Conservation (phyloP, 2,113 vertebrate species). For the Istiophorus platypterus region DNA sequence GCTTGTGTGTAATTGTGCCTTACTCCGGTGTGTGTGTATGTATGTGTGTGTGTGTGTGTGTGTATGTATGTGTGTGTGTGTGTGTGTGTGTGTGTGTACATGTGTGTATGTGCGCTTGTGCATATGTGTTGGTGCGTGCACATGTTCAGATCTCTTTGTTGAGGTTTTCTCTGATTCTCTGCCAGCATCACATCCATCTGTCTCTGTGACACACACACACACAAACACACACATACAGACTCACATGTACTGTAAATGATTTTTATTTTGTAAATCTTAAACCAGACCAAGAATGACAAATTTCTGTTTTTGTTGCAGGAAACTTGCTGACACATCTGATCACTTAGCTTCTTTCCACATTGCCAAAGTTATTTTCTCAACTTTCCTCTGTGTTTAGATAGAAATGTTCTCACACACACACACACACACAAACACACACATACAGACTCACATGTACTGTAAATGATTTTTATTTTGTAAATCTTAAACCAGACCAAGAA, state of each 20-base stretch:
- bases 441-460: too few relatives aligned
- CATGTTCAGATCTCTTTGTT: conserved; percentile 79
- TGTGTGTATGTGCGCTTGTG: not conserved
- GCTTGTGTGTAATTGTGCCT: conserved; percentile 36
- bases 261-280: conserved; percentile 24
- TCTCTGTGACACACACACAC: conserved; percentile 57
- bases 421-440: not conserved
- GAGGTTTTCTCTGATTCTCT: conserved; percentile 76
- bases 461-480: too few relatives aligned
- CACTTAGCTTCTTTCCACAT: not conserved
- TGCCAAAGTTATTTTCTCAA: conserved; percentile 20
- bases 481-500: too few relatives aligned
- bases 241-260: conserved; percentile 12
- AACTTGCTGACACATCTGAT: not conserved
- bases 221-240: conserved; percentile 17
- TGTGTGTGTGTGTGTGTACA: too few relatives aligned
- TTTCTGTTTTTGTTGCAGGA: not conserved
- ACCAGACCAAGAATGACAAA: not conserved
- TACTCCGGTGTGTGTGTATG: not conserved
- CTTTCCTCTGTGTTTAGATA: not conserved
- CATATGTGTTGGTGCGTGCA: conserved; percentile 47
- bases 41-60: too few relatives aligned
- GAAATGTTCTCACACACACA: not conserved
- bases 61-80: not conserved
- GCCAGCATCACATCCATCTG: conserved; percentile 83